Conservation (phyloP, 2,797 vertebrate species). For the Myotis findleyi region DNA sequence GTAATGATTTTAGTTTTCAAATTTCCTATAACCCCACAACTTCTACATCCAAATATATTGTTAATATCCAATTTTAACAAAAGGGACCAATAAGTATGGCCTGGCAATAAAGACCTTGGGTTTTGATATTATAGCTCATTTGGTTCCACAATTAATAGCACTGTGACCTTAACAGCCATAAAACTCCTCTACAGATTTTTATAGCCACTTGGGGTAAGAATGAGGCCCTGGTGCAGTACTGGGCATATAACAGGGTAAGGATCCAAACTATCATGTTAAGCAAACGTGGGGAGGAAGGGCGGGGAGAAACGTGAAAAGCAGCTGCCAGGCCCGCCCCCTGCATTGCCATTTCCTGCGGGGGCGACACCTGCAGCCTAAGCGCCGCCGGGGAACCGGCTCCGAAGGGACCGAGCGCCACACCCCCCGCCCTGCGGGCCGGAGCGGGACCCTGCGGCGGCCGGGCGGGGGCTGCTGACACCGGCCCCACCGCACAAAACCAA, state of each 20-base stretch:
- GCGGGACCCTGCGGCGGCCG: not conserved
- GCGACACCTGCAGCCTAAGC: not conserved
- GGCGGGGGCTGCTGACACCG: not conserved
- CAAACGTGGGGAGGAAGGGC: not conserved
- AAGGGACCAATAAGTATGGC: not conserved
- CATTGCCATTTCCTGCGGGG: not conserved
- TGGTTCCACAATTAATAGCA: not conserved
- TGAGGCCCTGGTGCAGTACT: not conserved
- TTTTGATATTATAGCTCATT: not conserved
- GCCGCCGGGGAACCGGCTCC: too few relatives aligned
- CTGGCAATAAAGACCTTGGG: not conserved
- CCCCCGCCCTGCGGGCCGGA: not conserved
- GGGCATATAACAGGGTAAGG: not conserved
- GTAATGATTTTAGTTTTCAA: conserved; percentile 40
- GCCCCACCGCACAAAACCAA: not conserved
- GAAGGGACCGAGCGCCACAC: not conserved
- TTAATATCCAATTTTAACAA: not conserved
- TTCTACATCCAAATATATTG: conserved; percentile 39
- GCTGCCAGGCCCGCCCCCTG: not conserved
- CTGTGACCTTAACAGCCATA: conserved; percentile 9
- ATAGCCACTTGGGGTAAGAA: not conserved
- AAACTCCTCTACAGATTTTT: not conserved
- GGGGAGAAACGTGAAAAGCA: conserved; percentile 6
- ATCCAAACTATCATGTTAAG: not conserved
- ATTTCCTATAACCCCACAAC: not conserved